A percentile compares a stretch with the other conserved stretches of the same genome.
Conservation (phyloP, 2,113 vertebrate species). For the Tautogolabrus adspersus region DNA sequence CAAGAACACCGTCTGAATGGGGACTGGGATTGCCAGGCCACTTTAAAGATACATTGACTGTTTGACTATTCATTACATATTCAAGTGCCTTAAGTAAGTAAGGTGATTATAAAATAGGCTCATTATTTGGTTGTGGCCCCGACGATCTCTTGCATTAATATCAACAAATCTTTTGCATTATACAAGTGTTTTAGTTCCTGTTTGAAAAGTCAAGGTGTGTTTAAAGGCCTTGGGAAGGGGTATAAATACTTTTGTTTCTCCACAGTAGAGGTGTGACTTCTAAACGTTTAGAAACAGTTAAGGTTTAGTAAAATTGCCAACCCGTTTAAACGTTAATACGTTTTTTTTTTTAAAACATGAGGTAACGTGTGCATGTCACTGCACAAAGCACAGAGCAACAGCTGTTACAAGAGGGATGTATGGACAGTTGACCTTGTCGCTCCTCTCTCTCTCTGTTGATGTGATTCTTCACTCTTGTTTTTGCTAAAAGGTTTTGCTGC, state of each 20-base stretch:
- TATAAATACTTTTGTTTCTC: neutral
- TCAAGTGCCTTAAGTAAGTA: slow-evolving; percentile 1
- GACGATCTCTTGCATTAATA: too few species aligned
- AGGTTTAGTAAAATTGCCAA: too few species aligned
- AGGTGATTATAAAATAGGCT: neutral
- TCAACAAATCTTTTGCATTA: neutral
- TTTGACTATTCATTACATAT: neutral
- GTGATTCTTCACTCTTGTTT: too few species aligned
- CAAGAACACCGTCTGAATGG: slow-evolving; percentile 14
- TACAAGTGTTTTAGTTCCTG: neutral
- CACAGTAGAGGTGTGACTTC: neutral
- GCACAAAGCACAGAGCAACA: too few species aligned
- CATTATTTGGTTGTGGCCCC: neutral
- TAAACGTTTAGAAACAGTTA: too few species aligned
- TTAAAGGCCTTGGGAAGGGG: neutral
- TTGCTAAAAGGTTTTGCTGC: too few species aligned
- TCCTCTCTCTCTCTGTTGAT: too few species aligned
- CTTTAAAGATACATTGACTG: neutral
- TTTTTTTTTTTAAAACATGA: too few species aligned
- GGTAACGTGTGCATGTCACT: too few species aligned
- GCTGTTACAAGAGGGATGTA: too few species aligned
- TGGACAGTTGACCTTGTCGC: too few species aligned
- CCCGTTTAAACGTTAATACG: too few species aligned
- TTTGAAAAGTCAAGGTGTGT: neutral
- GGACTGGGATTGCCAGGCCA: neutral